Base-by-base conservation (phyloP, 2,888 invertebrate genomes). In the Nomada fucata region DNA sequence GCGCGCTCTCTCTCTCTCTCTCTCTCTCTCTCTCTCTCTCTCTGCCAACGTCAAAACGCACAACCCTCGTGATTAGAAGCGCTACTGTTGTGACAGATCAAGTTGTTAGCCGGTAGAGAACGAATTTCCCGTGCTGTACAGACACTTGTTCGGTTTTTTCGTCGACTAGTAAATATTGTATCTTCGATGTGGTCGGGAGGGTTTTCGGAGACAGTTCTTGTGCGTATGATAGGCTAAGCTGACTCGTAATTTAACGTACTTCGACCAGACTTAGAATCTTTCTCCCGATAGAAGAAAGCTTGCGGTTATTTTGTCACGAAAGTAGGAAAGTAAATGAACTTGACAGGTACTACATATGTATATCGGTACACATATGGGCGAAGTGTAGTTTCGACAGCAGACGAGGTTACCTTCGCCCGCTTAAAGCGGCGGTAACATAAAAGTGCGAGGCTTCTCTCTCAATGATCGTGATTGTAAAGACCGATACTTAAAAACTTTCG, bases 341-440 rank as follows among this genome's bases (percentile, higher is more conserved):
- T 18, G 20, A 64, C 57, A 26, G 20, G 44, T 23, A 18, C 29
- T 26, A 9, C 26, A 47, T 23, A 20, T 13, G 4, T 10, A 44
- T 44, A 36, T 23, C 18, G 15, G 10, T 15, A 42, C 3, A 1
- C 13, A 18, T 47, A 5, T 11, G n/a, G 13, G 2, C 36, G 5
- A 7, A 7, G 13, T 50, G 47, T 47, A 13, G 13, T 65, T 36
- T 44, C 7, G 23, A 10, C 15, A 57, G 63, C 71, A 55, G 7
- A 65, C 77, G 79, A 79, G 71, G 77, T 13, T 55, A 53, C 65
- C 79, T 50, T 67, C 68, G 72, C 72, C 78, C 63, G 78, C 61
- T 44, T 47, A 52, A 44, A 59, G 55, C 50, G 63, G 72, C 64
- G 80, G 20, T n/a, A 44, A 44, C 13, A 52, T 47, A 36, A 44